Evolutionary conservation across 1,140 invertebrate species (phyloP), one percentile per base, ranked within the genome.

Genomic region (Drosophila sechellia): DNA sequence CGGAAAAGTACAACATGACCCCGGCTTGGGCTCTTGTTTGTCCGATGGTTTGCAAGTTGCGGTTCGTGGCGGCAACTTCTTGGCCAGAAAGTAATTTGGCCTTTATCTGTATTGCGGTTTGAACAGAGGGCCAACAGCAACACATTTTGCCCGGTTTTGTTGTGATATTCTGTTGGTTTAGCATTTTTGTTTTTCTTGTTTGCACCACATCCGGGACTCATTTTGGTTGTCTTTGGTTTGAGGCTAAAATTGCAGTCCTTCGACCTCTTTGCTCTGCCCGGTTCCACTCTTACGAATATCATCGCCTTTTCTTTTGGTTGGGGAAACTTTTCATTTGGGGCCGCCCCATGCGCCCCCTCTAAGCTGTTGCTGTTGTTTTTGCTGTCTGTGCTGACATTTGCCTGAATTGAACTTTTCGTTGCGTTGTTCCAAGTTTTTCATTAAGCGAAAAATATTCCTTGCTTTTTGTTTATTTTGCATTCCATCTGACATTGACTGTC

Each of bases 71-170:
- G 75, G 71, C 84, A 79, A 48, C 75, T 75, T 79, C 84, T 89
- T 87, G 84, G 84, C 84, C 84, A 89, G 71, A 87, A 87, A 84
- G 84, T 89, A 89, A 89, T 84, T 87, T 87, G 84, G 72, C 79
- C 85, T 89, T 84, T 87, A 87, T 87, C 84, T 87, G 79, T 87
- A 79, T 79, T 84, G 84, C 84, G 84, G 84, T 79, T 87, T 89
- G 75, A 87, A 74, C 79, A 87, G 84, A 37, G 64, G 46, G 45
- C 61, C 72, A 73, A 73, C 63, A 65, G 17, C 61, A 45, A 45
- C 45, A 64, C 50, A 70, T 74, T 75, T 63, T 11, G 37, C 70
- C 52, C 25, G 46, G 43, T 49, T 43, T 43, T 86, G 60, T 53
- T 76, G 49, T 72, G 77, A 85, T 81, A 71, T 81, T 66, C 45